Percentiles rank a stretch among this genome's conserved stretches.
Evolutionary conservation across 2,888 invertebrate species (phyloP).

Genomic region (Pachliopta kotzebuea): DNA sequence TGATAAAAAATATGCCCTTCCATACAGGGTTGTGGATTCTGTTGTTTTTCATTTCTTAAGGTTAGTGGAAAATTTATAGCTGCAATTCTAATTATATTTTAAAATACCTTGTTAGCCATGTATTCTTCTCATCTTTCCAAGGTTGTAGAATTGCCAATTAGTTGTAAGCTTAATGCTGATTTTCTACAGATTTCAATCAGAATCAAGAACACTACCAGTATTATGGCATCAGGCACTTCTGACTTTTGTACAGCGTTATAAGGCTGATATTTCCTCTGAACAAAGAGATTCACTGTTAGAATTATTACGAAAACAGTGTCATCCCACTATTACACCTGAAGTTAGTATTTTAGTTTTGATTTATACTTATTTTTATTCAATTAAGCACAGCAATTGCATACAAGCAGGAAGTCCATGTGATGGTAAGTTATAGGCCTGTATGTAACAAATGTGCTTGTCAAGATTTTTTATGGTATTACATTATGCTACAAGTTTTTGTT

Average conservation of each 20-base stretch:
- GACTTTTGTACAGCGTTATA: conserved; percentile 97
- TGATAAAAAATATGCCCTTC: conserved; percentile 98
- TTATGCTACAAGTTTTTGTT: too few species aligned
- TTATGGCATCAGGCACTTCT: conserved; percentile 98
- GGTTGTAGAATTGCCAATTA: too few species aligned
- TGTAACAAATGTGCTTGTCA: too few species aligned
- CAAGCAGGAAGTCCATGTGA: too few species aligned
- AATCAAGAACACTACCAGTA: conserved; percentile 92
- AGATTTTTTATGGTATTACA: too few species aligned
- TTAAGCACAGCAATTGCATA: too few species aligned
- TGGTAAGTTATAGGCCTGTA: too few species aligned
- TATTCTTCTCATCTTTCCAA: too few species aligned
- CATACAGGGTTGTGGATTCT: conserved; percentile 96
- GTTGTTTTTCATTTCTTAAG: conserved; percentile 96
- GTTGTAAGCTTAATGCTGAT: too few species aligned
- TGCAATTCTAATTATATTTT: not conserved
- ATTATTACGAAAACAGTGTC: conserved; percentile 87
- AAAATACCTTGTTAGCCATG: not conserved
- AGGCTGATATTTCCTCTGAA: conserved; percentile 95
- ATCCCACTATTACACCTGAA: conserved; percentile 86
- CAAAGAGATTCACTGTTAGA: conserved; percentile 93
- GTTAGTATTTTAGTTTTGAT: conserved; percentile 40
- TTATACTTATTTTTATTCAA: not conserved
- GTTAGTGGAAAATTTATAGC: conserved; percentile 66
- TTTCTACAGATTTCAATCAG: conserved; percentile 87